Base-by-base conservation (phyloP, 2,797 vertebrate species). In the Microctenopoma lineatum region DNA sequence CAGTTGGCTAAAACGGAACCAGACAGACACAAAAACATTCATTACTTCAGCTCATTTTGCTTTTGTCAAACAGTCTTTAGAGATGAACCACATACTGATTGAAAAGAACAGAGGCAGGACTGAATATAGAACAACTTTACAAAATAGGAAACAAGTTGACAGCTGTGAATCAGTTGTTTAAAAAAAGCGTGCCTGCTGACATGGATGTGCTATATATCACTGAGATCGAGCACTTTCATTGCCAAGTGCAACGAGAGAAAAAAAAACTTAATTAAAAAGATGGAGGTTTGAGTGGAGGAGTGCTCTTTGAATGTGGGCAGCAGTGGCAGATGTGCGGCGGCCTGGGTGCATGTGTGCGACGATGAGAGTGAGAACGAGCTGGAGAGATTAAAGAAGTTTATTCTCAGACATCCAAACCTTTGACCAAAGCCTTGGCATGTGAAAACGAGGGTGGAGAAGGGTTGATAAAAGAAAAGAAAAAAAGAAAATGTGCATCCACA, bases 191-290 rank as follows among this genome's bases (percentile, higher is more conserved):
- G 64, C 75, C 76, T n/a, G 60, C 62, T 72, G 72, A 87, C 73
- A 64, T 32, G 55, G 51, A 75, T 82, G 76, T 78, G 81, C 60
- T 41, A 67, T 84, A 82, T 72, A 73, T 89, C 78, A 74, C 46
- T 4, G 41, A 69, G 74, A 66, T 32, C 0, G 16, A 75, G 85
- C 70, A 68, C 72, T 70, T 68, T 51, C 18, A 27, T 66, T 73
- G 65, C 66, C 56, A 74, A 86, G 63, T 66, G 70, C 41, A 29
- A 80, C 29, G 75, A 76, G 63, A 59, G 63, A 62, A 55, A 58
- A 42, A 41, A 34, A 51, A 80, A 77, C 69, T 74, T 89, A 86
- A 94, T 92, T 87, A 90, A 87, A 93, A 93, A 92, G 89, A 83
- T 66, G 34, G 70, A 52, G 78, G 67, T 86, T 81, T 90, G 87